Evolutionary conservation across 2,113 vertebrate species (phyloP), one percentile per base, ranked within the genome.

Genomic region (Peromyscus leucopus): DNA sequence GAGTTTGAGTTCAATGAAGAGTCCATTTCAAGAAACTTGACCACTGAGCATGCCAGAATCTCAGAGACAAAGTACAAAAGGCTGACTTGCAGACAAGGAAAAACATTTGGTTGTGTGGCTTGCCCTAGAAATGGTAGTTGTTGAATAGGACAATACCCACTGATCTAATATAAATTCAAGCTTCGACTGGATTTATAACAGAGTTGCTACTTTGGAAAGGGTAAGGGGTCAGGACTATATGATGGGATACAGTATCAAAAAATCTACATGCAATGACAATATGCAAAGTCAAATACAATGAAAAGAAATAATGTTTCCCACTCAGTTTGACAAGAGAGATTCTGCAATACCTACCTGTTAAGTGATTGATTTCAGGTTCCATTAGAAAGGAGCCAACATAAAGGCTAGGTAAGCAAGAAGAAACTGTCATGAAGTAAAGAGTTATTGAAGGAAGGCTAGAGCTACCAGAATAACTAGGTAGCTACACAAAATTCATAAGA

Each of bases 21-120:
- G 5, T 87, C 51, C 76, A 91, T 87, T 87, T 93, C 57, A 69
- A 39, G 7, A 94, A 86, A 86, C 55, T 2, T 96, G 61, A 17
- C 61, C 31, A 92, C 4, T 9, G 33, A 72, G 16, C 19, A 97
- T 82, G 19, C 7, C 59, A 94, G 42, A 42, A 93, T 83, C n/a
- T 95, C 65, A 83, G 33, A 63, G 33, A 96, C 22, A 90, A 95
- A 94, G 26, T 61, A 93, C 6, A 87, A 42, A 97, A 90, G 61
- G 31, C 46, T 93, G 7, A 5, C 88, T 93, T 55, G 39, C 28
- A 36, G 36, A 48, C 7, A 91, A 87, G 74, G 39, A 33, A 79
- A 95, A 96, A 89, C 5, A 75, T 26, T 33, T 82, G 22, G 17
- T 11, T 71, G 46, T 91, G 10, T 75, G 78, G 1, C 1, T 94